Base-by-base conservation (phyloP, 2,113 vertebrate species). In the Archilochus colubris region DNA sequence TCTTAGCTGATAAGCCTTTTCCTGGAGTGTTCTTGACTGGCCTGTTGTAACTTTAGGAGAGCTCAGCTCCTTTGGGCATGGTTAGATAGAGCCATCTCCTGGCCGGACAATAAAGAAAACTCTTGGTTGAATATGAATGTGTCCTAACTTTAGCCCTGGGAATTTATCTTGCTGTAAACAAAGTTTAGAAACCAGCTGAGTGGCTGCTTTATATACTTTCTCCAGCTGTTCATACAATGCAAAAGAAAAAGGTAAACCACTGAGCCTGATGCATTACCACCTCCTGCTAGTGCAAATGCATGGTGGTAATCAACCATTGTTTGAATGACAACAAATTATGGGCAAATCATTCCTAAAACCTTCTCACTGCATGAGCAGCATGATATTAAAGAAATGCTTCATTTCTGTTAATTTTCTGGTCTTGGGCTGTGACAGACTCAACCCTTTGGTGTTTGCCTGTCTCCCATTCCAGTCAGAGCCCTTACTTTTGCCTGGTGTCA, bases 1-100 rank as follows among this genome's bases (percentile, higher is more conserved):
- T 70, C 88, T 67, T 48, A 50, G 9, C 24, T 50, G 12, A 30
- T 55, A 81, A 70, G 25, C 19, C 15, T 74, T 74, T 55, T 50
- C 24, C 10, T 72, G 20, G 46, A n/a, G 18, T 21, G 9, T 51
- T 46, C 46, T 63, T 83, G 63, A 30, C 54, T 28, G 36, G 33
- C 43, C n/a, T 14, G 70, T 76, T 72, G 13, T 36, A 44, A 61
- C 9, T n/a, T 63, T 8, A 44, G 74, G 58, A 69, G 61, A 68
- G 27, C 46, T 31, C 48, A 78, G 48, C 9, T 69, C 38, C 72
- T 70, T 90, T 90, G 94, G 91, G 48, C 43, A 92, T 81, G 23
- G 94, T 55, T 95, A 83, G 55, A 63, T 88, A 61, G 94, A 93
- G 96, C 94, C 96, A 86, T n/a, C 95, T 96, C 83, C 96, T 94